Evolutionary conservation across 2,888 invertebrate genomes (phyloP).

Genomic region (Suillia variegata): DNA sequence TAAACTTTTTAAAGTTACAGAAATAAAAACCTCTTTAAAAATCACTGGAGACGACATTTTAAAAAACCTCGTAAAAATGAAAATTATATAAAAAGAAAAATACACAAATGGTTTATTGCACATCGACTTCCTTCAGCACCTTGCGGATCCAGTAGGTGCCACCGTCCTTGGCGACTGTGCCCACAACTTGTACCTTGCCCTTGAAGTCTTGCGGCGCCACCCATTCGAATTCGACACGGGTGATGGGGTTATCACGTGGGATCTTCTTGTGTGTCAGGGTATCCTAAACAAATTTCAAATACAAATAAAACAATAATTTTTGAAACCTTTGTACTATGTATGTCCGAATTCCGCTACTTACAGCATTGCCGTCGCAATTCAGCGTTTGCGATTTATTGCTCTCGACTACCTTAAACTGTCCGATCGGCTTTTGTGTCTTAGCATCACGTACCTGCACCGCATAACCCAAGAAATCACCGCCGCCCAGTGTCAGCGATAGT

Average conservation of each 20-base stretch:
- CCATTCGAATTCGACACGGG: constrained; percentile 68
- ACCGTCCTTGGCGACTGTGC: constrained; percentile 73
- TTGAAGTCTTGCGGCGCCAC: constrained; percentile 68
- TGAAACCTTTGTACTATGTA: background rate
- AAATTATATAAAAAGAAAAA: too few relatives aligned
- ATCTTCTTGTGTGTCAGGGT: constrained; percentile 74
- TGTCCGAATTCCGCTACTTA: constrained; percentile 29
- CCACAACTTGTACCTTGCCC: constrained; percentile 70
- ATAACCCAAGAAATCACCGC: constrained; percentile 67
- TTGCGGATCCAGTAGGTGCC: constrained; percentile 74
- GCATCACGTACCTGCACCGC: constrained; percentile 69
- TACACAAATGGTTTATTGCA: constrained; percentile 41
- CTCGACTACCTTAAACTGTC: constrained; percentile 66
- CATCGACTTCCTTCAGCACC: constrained; percentile 65
- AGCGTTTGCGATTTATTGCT: constrained; percentile 58
- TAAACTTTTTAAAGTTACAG: constrained; percentile 1
- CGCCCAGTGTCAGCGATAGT: constrained; percentile 62
- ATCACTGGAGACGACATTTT: too few relatives aligned
- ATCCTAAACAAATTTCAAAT: constrained; percentile 63
- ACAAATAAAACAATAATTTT: background rate
- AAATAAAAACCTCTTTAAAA: too few relatives aligned
- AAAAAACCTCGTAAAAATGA: too few relatives aligned
- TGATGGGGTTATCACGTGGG: constrained; percentile 62
- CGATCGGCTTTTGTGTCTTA: constrained; percentile 67
- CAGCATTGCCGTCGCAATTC: constrained; percentile 46